Conservation (phyloP, 2,113 vertebrate species). For the Brachirus orientalis region DNA sequence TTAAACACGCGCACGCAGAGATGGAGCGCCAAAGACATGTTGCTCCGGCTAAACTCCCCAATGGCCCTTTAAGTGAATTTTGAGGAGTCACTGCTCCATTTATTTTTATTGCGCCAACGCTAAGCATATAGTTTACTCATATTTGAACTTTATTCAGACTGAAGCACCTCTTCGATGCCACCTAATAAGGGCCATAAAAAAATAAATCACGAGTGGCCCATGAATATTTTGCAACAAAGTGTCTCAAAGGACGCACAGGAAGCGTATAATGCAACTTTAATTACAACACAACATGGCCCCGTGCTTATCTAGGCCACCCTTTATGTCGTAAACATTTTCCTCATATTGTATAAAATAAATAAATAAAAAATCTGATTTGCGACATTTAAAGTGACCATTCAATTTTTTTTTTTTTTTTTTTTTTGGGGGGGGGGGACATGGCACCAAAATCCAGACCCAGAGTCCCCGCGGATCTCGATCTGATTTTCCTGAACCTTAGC, state of each 20-base stretch:
- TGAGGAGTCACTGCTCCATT: slow-evolving; percentile 9
- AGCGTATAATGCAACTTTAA: slow-evolving; percentile 77
- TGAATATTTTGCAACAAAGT: slow-evolving; percentile 65
- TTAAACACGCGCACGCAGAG: slow-evolving; percentile 26
- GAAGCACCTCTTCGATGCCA: slow-evolving; percentile 1
- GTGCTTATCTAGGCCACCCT: slow-evolving; percentile 65
- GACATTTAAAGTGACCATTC: slow-evolving; percentile 65
- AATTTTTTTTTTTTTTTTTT: no score
- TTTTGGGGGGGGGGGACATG: slow-evolving; percentile 49
- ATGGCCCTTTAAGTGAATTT: slow-evolving; percentile 37
- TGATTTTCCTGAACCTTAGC: slow-evolving; percentile 57
- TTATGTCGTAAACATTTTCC: slow-evolving; percentile 41
- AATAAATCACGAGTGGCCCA: slow-evolving; percentile 46
- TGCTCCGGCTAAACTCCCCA: slow-evolving; percentile 52
- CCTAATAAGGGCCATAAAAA: slow-evolving; percentile 1
- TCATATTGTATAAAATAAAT: neutral
- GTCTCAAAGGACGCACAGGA: slow-evolving; percentile 62
- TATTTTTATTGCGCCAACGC: slow-evolving; percentile 13
- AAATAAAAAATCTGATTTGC: slow-evolving; percentile 19
- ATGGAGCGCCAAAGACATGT: slow-evolving; percentile 56
- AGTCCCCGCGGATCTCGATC: slow-evolving; percentile 54
- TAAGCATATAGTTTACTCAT: neutral
- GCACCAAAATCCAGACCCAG: slow-evolving; percentile 50
- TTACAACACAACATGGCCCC: slow-evolving; percentile 61
- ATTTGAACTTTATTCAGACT: slow-evolving; percentile 56